phyloP scores from a whole-genome alignment of 1,140 invertebrate genomes.

The Formica selysi region DNA sequence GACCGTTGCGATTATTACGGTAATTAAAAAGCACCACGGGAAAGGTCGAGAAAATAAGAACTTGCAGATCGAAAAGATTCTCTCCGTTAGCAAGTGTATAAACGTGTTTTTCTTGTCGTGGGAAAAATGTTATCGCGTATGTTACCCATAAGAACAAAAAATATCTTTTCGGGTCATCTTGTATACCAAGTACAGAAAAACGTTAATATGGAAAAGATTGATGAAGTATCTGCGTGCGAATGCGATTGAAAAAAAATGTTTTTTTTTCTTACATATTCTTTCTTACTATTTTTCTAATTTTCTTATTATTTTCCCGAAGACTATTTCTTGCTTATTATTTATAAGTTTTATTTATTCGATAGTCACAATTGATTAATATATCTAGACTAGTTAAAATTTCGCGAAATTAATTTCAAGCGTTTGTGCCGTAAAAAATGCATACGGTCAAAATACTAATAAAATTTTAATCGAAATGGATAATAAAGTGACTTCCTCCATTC shows the following conservation, averaged over 20 bases:
- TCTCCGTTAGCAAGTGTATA: background rate
- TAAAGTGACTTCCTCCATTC: conserved; percentile 19
- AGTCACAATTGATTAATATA: no score
- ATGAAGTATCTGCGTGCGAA: no score
- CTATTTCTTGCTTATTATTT: no score
- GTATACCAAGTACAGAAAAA: no score
- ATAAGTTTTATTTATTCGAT: no score
- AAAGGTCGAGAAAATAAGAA: conserved; percentile 17
- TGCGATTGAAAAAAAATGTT: background rate
- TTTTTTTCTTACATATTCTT: background rate
- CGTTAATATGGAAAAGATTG: background rate
- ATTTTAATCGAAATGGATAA: background rate
- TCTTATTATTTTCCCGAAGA: no score
- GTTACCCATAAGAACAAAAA: background rate
- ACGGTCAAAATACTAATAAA: background rate
- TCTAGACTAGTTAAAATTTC: background rate
- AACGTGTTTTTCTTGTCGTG: conserved; percentile 1
- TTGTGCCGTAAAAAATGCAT: background rate
- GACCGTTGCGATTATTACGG: conserved; percentile 23
- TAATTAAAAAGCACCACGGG: background rate
- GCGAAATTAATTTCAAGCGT: background rate
- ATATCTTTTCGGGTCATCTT: background rate
- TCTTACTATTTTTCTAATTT: no score
- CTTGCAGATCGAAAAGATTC: background rate
- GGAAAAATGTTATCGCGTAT: background rate